These are phyloP conservation scores for Brachionus angularis DNA, from an alignment of 1,140 invertebrate genomes.

Conservation along the genomic window DNA sequence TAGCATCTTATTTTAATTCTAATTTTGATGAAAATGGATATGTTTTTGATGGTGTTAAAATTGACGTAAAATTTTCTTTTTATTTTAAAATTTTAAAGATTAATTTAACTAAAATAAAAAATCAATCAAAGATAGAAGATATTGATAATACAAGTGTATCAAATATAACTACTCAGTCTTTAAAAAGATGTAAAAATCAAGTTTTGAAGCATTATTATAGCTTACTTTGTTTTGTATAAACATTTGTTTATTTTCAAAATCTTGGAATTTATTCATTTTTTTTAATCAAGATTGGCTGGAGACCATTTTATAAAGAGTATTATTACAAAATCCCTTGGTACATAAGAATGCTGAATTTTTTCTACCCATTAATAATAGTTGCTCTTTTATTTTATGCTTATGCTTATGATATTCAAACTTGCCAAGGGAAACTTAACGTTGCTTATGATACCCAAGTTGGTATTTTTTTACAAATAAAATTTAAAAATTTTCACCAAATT, in stretches of 20 bases:
- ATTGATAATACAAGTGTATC: constrained; percentile 42
- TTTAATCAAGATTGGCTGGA: constrained; percentile 55
- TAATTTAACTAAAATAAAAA: neutral
- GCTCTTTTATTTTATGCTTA: constrained; percentile 53
- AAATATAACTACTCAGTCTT: constrained; percentile 49
- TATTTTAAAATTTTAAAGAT: neutral
- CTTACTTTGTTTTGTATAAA: constrained; percentile 53
- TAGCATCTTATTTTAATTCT: constrained; percentile 9
- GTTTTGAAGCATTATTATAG: constrained; percentile 52
- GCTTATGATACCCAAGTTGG: constrained; percentile 49
- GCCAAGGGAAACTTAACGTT: constrained; percentile 55
- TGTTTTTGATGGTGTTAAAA: constrained; percentile 42
- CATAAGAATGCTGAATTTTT: constrained; percentile 49
- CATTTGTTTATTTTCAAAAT: too few species aligned
- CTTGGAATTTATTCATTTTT: neutral
- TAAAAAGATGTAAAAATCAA: constrained; percentile 51
- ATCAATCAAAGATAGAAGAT: constrained; percentile 24
- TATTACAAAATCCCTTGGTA: constrained; percentile 46
- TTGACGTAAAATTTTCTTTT: constrained; percentile 8
- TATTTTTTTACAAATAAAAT: too few species aligned
- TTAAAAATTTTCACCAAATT: too few species aligned
- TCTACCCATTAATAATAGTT: constrained; percentile 51
- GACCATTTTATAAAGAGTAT: constrained; percentile 51
- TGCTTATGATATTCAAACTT: constrained; percentile 53
- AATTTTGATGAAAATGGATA: constrained; percentile 41